Percentiles rank a stretch among this genome's conserved stretches.
Evolutionary conservation across 2,797 vertebrate genomes (phyloP).

Genomic region (Carapus acus): DNA sequence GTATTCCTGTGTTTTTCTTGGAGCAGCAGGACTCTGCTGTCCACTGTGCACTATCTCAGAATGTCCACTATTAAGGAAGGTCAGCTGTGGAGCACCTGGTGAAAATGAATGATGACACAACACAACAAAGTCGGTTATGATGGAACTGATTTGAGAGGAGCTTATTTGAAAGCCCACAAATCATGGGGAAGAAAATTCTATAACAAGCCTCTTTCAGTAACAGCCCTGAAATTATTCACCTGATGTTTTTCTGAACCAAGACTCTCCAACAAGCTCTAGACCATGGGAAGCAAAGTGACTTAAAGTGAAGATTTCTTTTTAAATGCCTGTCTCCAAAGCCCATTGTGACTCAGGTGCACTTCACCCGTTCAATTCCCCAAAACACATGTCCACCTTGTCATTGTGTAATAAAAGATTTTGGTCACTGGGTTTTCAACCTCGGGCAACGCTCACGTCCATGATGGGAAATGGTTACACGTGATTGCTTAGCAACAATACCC

Average conservation of each 20-base stretch:
- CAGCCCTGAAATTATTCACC: too few species aligned
- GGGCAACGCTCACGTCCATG: constrained; percentile 20
- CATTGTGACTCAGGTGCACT: constrained; percentile 33
- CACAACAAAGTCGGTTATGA: too few species aligned
- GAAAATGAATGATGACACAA: too few species aligned
- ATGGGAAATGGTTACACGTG: constrained; percentile 42
- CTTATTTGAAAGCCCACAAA: too few species aligned
- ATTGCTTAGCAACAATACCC: constrained; percentile 39
- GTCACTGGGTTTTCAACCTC: constrained; percentile 9
- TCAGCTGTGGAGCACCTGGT: too few species aligned
- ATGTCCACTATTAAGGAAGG: too few species aligned
- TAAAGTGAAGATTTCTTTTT: not conserved
- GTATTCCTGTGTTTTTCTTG: too few species aligned
- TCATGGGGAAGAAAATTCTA: constrained; percentile 11
- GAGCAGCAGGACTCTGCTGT: too few species aligned
- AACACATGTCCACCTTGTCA: constrained; percentile 31
- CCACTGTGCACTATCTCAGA: too few species aligned
- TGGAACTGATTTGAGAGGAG: too few species aligned
- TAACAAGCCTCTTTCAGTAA: too few species aligned
- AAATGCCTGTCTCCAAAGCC: constrained; percentile 26
- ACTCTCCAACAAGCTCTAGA: constrained; percentile 9
- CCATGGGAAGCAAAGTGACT: constrained; percentile 14
- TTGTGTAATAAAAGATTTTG: constrained; percentile 21
- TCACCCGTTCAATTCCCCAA: not conserved
- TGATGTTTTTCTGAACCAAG: constrained; percentile 7